Conservation (phyloP, 2,113 vertebrate species). For the Nerophis lumbriciformis region DNA sequence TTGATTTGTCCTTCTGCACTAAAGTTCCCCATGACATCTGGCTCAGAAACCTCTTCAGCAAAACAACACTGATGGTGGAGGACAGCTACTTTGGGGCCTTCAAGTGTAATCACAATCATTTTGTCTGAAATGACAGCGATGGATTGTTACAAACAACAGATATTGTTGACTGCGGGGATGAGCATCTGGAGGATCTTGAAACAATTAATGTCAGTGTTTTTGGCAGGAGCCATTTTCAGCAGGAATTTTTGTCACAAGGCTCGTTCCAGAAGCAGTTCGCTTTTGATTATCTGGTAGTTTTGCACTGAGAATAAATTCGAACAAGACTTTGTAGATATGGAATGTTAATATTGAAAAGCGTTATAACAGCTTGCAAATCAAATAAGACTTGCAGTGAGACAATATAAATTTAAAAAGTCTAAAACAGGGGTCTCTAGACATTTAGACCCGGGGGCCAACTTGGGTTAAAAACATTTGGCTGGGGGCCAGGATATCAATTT, state of each 20-base stretch:
- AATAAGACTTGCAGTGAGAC: background rate
- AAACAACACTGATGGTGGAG: slow-evolving; percentile 13
- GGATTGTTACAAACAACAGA: slow-evolving; percentile 33
- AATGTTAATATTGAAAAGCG: slow-evolving; percentile 24
- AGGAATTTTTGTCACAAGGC: slow-evolving; percentile 57
- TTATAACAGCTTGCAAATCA: background rate
- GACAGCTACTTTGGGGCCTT: slow-evolving; percentile 10
- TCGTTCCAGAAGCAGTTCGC: slow-evolving; percentile 42
- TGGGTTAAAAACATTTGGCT: too few relatives aligned
- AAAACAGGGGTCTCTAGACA: too few relatives aligned
- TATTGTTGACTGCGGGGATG: slow-evolving; percentile 21
- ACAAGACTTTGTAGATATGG: slow-evolving; percentile 38
- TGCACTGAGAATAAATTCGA: slow-evolving; percentile 31
- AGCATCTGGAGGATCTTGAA: slow-evolving; percentile 48
- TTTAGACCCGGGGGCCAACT: too few relatives aligned
- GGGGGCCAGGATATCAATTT: too few relatives aligned
- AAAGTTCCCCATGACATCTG: background rate
- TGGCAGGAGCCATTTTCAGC: slow-evolving; percentile 37
- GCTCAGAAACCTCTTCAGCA: background rate
- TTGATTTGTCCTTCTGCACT: background rate
- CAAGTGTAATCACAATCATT: slow-evolving; percentile 18
- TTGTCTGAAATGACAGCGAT: slow-evolving; percentile 24
- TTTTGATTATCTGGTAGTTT: slow-evolving; percentile 44
- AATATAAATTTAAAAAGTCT: background rate
- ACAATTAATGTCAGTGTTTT: slow-evolving; percentile 48